Percentiles rank a stretch among this genome's conserved stretches.
phyloP scores from a whole-genome alignment of 2,113 vertebrate genomes.

The Amblyornis subalaris region DNA sequence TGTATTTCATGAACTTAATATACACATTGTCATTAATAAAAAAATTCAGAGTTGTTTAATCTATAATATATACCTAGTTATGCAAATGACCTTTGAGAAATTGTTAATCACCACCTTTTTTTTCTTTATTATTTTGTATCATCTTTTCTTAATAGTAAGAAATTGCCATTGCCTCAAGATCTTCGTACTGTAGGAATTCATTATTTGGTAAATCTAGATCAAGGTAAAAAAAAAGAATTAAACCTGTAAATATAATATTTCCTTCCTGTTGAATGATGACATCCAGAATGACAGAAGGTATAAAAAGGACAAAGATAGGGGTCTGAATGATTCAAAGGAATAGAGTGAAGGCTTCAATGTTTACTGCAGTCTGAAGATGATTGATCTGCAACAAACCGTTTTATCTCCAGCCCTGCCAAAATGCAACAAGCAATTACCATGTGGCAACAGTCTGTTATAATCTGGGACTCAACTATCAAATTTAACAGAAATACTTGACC shows the following conservation, averaged over 20 bases:
- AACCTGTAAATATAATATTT: not conserved
- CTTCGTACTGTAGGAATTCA: not conserved
- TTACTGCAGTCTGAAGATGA: not conserved
- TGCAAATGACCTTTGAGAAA: not conserved
- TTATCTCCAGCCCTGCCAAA: not conserved
- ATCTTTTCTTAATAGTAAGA: not conserved
- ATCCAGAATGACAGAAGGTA: not conserved
- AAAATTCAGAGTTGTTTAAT: not conserved
- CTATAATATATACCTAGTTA: not conserved
- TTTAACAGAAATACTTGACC: not conserved
- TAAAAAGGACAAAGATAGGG: rapidly evolving
- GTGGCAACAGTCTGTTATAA: not conserved
- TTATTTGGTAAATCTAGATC: not conserved
- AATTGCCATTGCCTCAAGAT: not conserved
- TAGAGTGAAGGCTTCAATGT: not conserved
- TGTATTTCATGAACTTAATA: not conserved
- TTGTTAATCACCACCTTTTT: not conserved
- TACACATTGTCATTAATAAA: not conserved
- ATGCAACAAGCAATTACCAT: not conserved
- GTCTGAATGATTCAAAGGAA: not conserved
- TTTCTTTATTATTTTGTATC: not conserved
- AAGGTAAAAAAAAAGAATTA: not conserved
- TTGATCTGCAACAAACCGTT: not conserved
- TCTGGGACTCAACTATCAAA: not conserved
- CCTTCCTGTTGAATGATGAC: not conserved